Percentiles rank a stretch among this genome's conserved stretches.
phyloP scores from a whole-genome alignment of 2,113 vertebrate genomes.

The Turnix velox region DNA sequence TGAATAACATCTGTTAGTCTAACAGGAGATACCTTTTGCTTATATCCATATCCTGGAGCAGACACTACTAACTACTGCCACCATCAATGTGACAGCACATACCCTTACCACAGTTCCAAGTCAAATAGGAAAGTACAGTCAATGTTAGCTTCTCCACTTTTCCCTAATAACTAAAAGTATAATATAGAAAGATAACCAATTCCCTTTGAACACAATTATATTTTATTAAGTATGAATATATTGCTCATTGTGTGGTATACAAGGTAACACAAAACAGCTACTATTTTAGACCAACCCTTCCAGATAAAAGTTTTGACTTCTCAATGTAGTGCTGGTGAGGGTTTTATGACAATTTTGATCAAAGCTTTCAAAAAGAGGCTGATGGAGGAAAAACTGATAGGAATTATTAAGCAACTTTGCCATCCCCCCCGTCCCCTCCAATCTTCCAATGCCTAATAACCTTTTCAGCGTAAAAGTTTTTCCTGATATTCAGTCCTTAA shows the following conservation, averaged over 20 bases:
- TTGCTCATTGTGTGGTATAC: background rate
- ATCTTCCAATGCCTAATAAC: no score
- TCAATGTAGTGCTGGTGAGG: background rate
- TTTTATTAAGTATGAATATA: background rate
- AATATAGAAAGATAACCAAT: background rate
- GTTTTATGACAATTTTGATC: background rate
- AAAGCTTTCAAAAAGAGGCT: background rate
- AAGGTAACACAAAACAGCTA: background rate
- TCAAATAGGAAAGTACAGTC: background rate
- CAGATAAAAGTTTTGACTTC: background rate
- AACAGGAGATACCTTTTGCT: background rate
- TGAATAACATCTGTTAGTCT: background rate
- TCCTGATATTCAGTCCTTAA: background rate
- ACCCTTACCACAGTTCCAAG: background rate
- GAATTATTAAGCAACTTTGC: background rate
- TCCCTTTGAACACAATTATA: background rate
- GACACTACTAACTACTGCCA: background rate
- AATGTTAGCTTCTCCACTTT: background rate
- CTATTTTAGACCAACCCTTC: background rate
- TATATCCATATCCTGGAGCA: background rate
- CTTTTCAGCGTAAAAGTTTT: background rate
- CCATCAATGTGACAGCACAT: background rate
- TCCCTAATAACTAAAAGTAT: background rate
- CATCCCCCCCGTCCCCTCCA: no score
- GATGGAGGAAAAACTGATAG: background rate